Evolutionary conservation across 2,113 vertebrate species (phyloP), one percentile per base, ranked within the genome.

Genomic region (Globicephala melas): DNA sequence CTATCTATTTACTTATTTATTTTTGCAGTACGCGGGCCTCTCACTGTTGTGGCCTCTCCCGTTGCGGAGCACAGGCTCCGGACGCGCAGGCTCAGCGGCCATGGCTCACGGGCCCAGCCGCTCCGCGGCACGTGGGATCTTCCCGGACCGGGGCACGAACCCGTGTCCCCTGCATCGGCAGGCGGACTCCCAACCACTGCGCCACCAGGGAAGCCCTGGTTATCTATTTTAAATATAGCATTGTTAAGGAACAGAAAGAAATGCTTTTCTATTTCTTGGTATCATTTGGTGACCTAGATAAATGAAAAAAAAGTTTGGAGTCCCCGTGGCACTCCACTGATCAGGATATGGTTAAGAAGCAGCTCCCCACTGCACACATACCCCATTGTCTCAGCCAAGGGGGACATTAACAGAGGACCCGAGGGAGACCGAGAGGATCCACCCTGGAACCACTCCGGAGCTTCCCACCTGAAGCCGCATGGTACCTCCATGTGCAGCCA

Each of bases 361-460:
- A 50, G 23, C 8, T 8, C 6, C 18, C 10, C 25, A 0, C 17
- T 2, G 18, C 8, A 5, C 47, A 12, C n/a, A 31, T 11, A 58
- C 25, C 25, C 20, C 12, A 6, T 31, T 47, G 20, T 28, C 60
- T 5, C 23, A 25, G 26, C n/a, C 31, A 14, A 88, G 10, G 18
- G n/a, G 25, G 8, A 21, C 55, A 3, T 38, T 38, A 13, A 8
- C 13, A 31, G 67, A 25, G 25, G 23, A 13, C 3, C 8, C 13
- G 25, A 33, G 8, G 3, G 1, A 28, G 8, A 4, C 23, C 2
- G 63, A 36, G 86, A 62, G 87, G n/a, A 41, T 17, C 71, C 12
- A 2, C 2, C 9, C 13, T 38, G 31, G 55, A 17, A 4, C n/a
- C 53, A 7, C 9, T 8, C 0, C 23, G 5, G 71, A 65, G 38